phyloP scores from a whole-genome alignment of 2,113 vertebrate species.

The Cheirogaleus medius region DNA sequence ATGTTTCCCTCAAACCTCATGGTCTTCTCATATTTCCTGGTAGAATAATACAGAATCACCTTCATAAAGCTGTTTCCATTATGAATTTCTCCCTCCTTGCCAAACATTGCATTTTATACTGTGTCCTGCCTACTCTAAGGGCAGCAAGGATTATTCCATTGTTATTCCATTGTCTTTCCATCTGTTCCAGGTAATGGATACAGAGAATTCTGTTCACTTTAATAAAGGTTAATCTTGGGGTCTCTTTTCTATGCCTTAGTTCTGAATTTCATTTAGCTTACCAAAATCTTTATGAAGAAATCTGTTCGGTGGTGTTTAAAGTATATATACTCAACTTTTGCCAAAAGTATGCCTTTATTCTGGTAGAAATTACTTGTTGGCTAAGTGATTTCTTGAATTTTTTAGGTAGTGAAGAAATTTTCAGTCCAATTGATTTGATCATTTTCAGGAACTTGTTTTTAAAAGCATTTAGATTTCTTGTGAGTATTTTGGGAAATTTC shows the following conservation, averaged over 20 bases:
- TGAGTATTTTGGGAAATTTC: slow-evolving; percentile 10
- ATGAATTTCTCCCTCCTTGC: background rate
- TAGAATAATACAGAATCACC: background rate
- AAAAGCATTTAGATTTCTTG: slow-evolving; percentile 39
- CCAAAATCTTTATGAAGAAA: slow-evolving; percentile 30
- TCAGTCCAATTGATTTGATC: background rate
- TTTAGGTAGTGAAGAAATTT: slow-evolving; percentile 22
- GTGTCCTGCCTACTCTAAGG: background rate
- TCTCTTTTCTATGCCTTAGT: background rate
- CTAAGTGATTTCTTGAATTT: slow-evolving; percentile 12
- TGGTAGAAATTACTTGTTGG: slow-evolving; percentile 20
- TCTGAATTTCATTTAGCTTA: slow-evolving; percentile 39
- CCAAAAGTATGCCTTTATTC: background rate
- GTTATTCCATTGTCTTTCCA: background rate
- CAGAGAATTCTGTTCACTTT: background rate
- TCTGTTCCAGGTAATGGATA: background rate
- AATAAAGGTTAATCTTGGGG: background rate
- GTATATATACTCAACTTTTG: background rate
- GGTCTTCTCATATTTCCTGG: background rate
- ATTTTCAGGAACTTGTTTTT: slow-evolving; percentile 57
- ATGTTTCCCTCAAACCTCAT: background rate
- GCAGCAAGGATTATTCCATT: background rate
- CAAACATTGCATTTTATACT: background rate
- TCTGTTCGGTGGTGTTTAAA: slow-evolving; percentile 7
- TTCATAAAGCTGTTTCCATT: background rate